phyloP scores from a whole-genome alignment of 2,113 vertebrate species.

The Mormyrus iriodes region DNA sequence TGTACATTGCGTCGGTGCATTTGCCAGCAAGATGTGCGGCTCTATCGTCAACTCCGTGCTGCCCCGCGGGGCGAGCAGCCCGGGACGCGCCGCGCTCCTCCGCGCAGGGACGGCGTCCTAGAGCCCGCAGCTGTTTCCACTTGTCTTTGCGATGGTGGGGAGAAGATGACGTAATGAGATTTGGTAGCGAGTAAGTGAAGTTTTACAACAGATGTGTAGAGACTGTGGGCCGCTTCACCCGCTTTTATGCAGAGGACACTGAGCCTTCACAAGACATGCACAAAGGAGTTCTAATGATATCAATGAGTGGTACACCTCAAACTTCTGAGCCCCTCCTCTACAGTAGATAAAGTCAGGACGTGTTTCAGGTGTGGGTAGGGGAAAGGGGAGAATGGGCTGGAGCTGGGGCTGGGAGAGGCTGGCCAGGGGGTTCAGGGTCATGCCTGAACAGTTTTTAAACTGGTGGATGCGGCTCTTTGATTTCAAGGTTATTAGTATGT shows the following conservation, averaged over 20 bases:
- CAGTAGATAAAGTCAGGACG: too few relatives aligned
- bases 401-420: not conserved
- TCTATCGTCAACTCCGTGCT: not conserved
- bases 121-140: constrained; percentile 3
- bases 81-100: not conserved
- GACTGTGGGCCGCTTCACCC: not conserved
- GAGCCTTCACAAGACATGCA: not conserved
- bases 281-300: not conserved
- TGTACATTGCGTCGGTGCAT: not conserved
- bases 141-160: not conserved
- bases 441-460: not conserved
- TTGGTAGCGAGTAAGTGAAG: not conserved
- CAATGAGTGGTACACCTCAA: too few relatives aligned
- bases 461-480: not conserved
- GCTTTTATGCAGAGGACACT: not conserved
- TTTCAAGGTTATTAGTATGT: not conserved
- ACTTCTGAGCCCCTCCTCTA: not conserved
- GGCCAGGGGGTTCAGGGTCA: not conserved
- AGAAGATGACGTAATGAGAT: constrained; percentile 10
- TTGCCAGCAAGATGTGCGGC: not conserved
- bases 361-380: not conserved
- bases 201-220: not conserved
- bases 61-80: not conserved
- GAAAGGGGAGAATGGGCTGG: not conserved
- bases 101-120: not conserved